phyloP scores from a whole-genome alignment of 2,888 invertebrate species.

The Leptinotarsa rubiginosa region DNA sequence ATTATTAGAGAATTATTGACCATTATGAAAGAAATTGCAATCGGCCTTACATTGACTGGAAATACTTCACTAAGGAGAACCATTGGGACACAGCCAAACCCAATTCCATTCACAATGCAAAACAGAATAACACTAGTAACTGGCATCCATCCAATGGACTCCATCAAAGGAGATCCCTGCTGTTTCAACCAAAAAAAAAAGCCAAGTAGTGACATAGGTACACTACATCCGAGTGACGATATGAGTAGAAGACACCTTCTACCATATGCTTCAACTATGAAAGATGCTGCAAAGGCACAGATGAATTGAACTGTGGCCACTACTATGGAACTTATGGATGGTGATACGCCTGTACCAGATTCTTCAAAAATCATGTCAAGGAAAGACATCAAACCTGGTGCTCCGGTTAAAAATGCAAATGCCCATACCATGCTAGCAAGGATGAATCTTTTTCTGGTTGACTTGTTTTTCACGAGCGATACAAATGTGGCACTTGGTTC shows the following conservation, averaged over 20 bases:
- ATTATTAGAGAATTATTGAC: slow-evolving; percentile 36
- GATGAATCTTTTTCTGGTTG: slow-evolving; percentile 69
- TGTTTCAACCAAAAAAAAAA: slow-evolving; percentile 44
- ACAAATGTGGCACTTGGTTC: slow-evolving; percentile 32
- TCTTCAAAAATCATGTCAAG: slow-evolving; percentile 77
- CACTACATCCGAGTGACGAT: no score
- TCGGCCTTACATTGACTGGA: slow-evolving; percentile 74
- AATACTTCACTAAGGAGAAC: slow-evolving; percentile 85
- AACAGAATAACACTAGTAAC: slow-evolving; percentile 77
- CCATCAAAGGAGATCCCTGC: slow-evolving; percentile 32
- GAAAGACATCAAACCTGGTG: slow-evolving; percentile 83
- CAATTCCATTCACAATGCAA: slow-evolving; percentile 76
- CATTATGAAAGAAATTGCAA: slow-evolving; percentile 70
- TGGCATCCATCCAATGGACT: slow-evolving; percentile 75
- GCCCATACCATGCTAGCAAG: slow-evolving; percentile 82
- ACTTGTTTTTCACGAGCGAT: slow-evolving; percentile 26
- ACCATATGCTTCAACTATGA: no score
- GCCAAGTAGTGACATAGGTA: slow-evolving; percentile 34
- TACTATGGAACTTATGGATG: no score
- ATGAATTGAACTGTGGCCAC: no score
- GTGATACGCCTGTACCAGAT: slow-evolving; percentile 69
- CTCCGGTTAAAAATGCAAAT: slow-evolving; percentile 78
- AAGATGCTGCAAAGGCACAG: no score
- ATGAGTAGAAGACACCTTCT: no score
- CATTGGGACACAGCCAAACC: slow-evolving; percentile 83